Base-by-base conservation (phyloP, 1,140 invertebrate genomes). In the Drosophila orosa region DNA sequence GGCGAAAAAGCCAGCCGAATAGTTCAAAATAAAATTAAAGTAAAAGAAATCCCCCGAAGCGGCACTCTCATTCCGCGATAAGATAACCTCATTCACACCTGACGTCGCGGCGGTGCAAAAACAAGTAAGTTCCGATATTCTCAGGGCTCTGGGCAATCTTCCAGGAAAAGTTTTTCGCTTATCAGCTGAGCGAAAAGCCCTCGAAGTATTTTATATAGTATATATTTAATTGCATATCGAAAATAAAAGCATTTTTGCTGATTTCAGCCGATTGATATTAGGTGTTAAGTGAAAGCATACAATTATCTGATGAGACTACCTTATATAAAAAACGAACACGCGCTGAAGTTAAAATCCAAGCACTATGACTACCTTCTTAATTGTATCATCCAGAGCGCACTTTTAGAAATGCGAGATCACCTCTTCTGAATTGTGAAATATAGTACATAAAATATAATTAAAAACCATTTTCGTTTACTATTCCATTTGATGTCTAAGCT, bases 61-160 rank as follows among this genome's bases (percentile, higher is more conserved):
- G 31, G 71, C 44, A 66, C 65, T 75, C 54, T 40, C 27, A 37
- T 5, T 22, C 37, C 1, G 12, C 37, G 73, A 76, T 76, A 76
- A 76, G 73, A 76, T 76, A 67, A 76, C 72, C 58, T 76, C 72
- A 76, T 27, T 76, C 73, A 67, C 45, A 39, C 37, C 50, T 10
- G 19, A 5, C 7, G 44, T 29, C 22, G 12, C 29, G 6, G 19
- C 8, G 12, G 60, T 33, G 33, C 44, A 39, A 29, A 27, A 66
- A 62, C 63, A 47, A 48, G 15, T 9, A 12, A 25, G 67, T 68
- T 71, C 52, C 67, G 27, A 33, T 33, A 19, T 12, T 29, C 31
- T 15, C 9, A 19, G n/a, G 13, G 33, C 31, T 22, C 15, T 3
- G n/a, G n/a, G 37, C 25, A 24, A 22, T 4, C 58, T 74, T 62